Percentiles rank a stretch among this genome's conserved stretches.
Conservation (phyloP, 2,113 vertebrate species). For the Perca fluviatilis region DNA sequence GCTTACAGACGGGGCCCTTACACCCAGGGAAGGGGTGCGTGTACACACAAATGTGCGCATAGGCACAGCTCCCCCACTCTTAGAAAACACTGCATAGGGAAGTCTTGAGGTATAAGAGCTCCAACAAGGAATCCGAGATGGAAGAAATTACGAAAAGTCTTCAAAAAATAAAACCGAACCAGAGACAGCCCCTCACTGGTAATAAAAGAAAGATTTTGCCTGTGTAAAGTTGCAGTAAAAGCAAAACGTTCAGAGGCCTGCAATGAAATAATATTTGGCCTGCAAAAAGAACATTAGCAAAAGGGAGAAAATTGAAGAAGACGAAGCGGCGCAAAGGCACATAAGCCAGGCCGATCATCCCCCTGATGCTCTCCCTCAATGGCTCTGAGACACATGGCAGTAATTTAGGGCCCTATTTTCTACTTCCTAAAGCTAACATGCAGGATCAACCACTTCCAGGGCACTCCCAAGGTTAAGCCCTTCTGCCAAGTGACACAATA, state of each 20-base stretch:
- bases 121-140: slow-evolving; percentile 59
- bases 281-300: slow-evolving; percentile 70
- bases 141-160: slow-evolving; percentile 58
- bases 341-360: slow-evolving; percentile 76
- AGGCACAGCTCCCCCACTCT: slow-evolving; percentile 36
- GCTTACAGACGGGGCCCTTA: slow-evolving; percentile 68
- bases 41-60: slow-evolving; percentile 17
- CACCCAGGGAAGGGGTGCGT: slow-evolving; percentile 57
- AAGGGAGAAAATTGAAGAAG: slow-evolving; percentile 52
- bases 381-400: slow-evolving; percentile 87
- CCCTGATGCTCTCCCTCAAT: slow-evolving; percentile 81
- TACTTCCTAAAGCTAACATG: slow-evolving; percentile 86
- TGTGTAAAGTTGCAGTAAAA: slow-evolving; percentile 51
- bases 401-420: slow-evolving; percentile 88
- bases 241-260: slow-evolving; percentile 22
- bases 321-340: slow-evolving; percentile 38
- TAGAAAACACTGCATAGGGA: slow-evolving; percentile 59
- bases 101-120: slow-evolving; percentile 54
- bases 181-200: slow-evolving; percentile 50
- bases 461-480: slow-evolving; percentile 82
- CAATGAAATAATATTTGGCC: slow-evolving; percentile 78
- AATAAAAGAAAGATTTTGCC: slow-evolving; percentile 66
- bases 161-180: slow-evolving; percentile 54
- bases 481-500: slow-evolving; percentile 81
- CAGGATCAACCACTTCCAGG: slow-evolving; percentile 83